Percentiles rank a stretch among this genome's conserved stretches.
Conservation (phyloP, 2,888 invertebrate genomes). For the Temnothorax ravouxi region DNA sequence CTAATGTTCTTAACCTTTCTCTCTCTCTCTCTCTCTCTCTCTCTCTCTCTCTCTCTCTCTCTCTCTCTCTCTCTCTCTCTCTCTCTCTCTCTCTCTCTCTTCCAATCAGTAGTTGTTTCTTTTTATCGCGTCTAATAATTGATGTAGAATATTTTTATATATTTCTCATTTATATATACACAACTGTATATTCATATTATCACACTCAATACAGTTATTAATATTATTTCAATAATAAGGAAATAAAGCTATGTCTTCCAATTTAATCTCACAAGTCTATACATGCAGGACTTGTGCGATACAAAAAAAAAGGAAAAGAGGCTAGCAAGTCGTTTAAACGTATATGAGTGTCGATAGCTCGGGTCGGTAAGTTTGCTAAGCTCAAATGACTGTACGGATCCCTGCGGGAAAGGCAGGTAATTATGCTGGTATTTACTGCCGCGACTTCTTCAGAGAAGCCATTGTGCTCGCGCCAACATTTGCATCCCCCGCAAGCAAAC, state of each 20-base stretch:
- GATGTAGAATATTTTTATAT: not conserved
- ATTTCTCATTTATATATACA: not conserved
- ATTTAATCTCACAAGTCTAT: not conserved
- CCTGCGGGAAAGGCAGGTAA: constrained; percentile 73
- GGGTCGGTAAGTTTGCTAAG: not conserved
- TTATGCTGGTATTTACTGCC: constrained; percentile 85
- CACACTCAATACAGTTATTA: not conserved
- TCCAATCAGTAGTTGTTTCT: not conserved
- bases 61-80: not conserved
- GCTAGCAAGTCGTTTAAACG: not conserved
- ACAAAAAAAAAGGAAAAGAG: constrained; percentile 47
- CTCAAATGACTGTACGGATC: not conserved
- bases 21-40: not conserved
- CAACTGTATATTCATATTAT: not conserved
- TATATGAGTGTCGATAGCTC: not conserved
- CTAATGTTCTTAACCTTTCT: not conserved
- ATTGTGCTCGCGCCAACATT: constrained; percentile 84
- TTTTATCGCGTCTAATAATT: not conserved
- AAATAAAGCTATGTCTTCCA: not conserved
- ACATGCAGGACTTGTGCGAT: constrained; percentile 20
- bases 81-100: not conserved
- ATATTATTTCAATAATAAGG: not conserved
- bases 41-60: not conserved
- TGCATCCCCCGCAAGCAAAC: constrained; percentile 79
- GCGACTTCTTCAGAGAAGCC: constrained; percentile 78